Base-by-base conservation (phyloP, 2,888 invertebrate genomes). In the Drosophila bunnanda region DNA sequence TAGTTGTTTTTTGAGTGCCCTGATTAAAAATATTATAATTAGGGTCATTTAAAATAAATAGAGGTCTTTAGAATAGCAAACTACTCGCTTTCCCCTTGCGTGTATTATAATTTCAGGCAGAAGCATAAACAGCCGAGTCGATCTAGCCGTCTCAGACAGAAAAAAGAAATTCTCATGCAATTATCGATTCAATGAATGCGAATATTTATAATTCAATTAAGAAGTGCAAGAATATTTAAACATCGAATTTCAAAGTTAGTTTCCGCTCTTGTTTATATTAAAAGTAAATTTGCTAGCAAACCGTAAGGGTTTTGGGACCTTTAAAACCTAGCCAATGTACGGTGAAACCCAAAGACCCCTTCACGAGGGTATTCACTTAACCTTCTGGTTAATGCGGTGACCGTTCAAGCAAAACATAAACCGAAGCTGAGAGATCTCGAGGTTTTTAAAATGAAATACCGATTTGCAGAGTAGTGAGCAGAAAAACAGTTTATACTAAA, bases 331-430 rank as follows among this genome's bases (percentile, higher is more conserved):
- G 7, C 17, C n/a, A 39, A 20, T 53, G 22, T 17, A 15, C 25
- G 28, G 36, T 32, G 22, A 59, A 38, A 25, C 32, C 59, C 32
- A 48, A 32, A 32, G 8, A 20, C 36, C 58, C 44, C 28, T 61
- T 20, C 10, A 36, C 30, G 30, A 44, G 34, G 15, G 61, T 38
- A 36, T 53, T 41, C 4, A 67, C 53, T 48, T 60, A 74, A 74
- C 67, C 74, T 74, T 74, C 74, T 20, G 22, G 22, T 41, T 57
- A 44, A 70, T 55, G 58, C 57, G 64, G 68, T 67, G 80, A 67
- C 72, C 72, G 83, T 73, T 83, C 65, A 72, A 73, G 66, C 60
- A 54, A 66, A 79, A 68, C 22, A 28, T n/a, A 20, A 65, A 39
- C 56, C 56, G 22, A 39, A 66, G 32, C 55, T 28, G 55, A 66